Base-by-base conservation (phyloP, 2,888 invertebrate genomes). In the Lycocerus yunnanus region DNA sequence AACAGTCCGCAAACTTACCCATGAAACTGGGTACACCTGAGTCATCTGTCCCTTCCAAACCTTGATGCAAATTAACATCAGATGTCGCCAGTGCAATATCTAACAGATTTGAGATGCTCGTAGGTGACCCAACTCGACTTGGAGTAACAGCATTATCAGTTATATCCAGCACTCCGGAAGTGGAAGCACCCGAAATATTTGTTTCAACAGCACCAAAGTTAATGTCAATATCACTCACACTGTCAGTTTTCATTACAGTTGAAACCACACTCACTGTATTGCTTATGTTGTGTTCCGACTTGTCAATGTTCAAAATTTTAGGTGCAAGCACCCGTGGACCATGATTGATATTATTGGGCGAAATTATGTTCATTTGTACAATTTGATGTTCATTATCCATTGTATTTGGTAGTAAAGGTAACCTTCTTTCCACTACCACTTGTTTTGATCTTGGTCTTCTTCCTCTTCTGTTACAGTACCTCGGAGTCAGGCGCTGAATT, bases 401-500 rank as follows among this genome's bases (percentile, higher is more conserved):
- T 63, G 86, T 84, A 80, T 90, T 89, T 0, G 93, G 92, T 81
- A 94, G 89, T 61, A 93, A 85, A 15, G 93, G 93, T 80, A 95
- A 87, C 82, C 93, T 90, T 6, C 95, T 88, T 86, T 94, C 94
- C 15, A 95, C 94, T 1, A 95, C 92, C 4, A 94, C 92, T 82
- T 92, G 92, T 80, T 90, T 90, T 58, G 89, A 80, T 65, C 88
- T 85, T 5, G 86, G 85, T 65, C 87, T 81, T 15, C 88, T 81
- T 6, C 89, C 88, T 74, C 85, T 85, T 58, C 88, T 83, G 75
- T 86, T 87, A 75, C 85, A 86, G 80, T 86, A 88, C 66, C 83
- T 81, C 15, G 88, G 86, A 76, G 83, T 84, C 72, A 87, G 77
- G 72, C 83, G 84, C 78, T 86, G 84, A 63, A 87, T 83, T 0